A percentile compares a stretch with the other conserved stretches of the same genome.
Conservation (phyloP, 2,888 invertebrate species). For the Campopleginae sp. region DNA sequence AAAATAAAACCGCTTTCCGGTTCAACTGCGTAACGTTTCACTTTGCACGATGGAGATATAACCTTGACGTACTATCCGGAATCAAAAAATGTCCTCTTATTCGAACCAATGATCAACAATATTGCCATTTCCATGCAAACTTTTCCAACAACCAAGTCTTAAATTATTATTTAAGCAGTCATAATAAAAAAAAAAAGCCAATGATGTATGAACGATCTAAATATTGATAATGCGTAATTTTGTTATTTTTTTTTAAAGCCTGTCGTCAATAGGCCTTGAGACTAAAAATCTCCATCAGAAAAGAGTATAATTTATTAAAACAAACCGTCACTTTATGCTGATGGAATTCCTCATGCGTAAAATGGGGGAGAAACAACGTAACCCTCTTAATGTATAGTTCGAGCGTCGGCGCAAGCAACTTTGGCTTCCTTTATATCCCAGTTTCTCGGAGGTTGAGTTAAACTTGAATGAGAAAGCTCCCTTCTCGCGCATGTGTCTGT, state of each 20-base stretch:
- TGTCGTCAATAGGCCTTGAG: background rate
- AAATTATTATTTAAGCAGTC: no score
- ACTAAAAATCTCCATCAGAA: background rate
- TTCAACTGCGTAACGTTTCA: background rate
- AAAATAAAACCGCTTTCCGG: background rate
- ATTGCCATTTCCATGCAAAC: no score
- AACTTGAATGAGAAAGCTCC: constrained; percentile 30
- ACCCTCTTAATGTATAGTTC: constrained; percentile 59
- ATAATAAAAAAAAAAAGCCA: no score
- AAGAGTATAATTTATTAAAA: background rate
- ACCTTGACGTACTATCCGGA: background rate
- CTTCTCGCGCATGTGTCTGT: background rate
- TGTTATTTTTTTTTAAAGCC: no score
- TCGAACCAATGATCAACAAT: background rate
- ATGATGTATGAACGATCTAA: no score
- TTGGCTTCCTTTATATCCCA: constrained; percentile 24
- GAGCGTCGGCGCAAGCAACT: constrained; percentile 49
- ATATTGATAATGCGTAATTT: no score
- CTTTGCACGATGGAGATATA: background rate
- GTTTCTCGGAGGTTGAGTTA: constrained; percentile 18
- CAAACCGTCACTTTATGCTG: constrained; percentile 58
- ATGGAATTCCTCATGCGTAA: constrained; percentile 58
- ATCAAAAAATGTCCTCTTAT: background rate
- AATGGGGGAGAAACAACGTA: constrained; percentile 40
- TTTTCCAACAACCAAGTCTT: no score